Evolutionary conservation across 2,888 invertebrate genomes (phyloP).

Genomic region (Drosophila neotestacea): DNA sequence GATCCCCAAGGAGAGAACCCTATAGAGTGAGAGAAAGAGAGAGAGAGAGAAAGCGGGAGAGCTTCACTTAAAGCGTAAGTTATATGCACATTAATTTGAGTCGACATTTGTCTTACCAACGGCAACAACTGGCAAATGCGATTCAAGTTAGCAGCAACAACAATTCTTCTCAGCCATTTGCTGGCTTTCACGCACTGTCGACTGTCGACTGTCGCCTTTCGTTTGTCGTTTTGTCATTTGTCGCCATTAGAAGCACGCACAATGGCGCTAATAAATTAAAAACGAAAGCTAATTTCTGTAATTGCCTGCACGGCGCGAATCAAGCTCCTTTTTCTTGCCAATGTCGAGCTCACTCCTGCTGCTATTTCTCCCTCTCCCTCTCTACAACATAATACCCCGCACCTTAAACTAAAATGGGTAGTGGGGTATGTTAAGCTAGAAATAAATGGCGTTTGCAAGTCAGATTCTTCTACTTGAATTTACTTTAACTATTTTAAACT

Average conservation of each 20-base stretch:
- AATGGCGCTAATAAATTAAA: slow-evolving; percentile 78
- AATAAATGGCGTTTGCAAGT: not conserved
- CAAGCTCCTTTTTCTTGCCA: slow-evolving; percentile 56
- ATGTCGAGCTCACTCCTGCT: slow-evolving; percentile 33
- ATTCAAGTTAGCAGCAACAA: slow-evolving; percentile 3
- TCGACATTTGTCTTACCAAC: slow-evolving; percentile 67
- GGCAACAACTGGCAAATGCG: slow-evolving; percentile 30
- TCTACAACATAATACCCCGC: slow-evolving; percentile 16
- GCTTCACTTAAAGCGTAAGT: slow-evolving; percentile 45
- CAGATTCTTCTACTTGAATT: not conserved
- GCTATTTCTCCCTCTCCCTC: not conserved
- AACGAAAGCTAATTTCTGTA: slow-evolving; percentile 81
- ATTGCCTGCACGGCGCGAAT: slow-evolving; percentile 71
- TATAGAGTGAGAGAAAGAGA: not conserved
- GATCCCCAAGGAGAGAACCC: slow-evolving; percentile 2
- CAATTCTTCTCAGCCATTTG: slow-evolving; percentile 23
- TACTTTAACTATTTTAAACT: not conserved
- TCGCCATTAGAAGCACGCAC: slow-evolving; percentile 76
- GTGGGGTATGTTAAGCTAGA: slow-evolving; percentile 9
- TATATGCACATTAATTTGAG: slow-evolving; percentile 75
- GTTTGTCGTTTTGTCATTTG: slow-evolving; percentile 57
- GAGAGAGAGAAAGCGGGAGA: not conserved
- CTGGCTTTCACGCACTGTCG: slow-evolving; percentile 23
- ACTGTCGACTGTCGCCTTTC: slow-evolving; percentile 2
- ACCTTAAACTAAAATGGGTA: not conserved